Percentiles rank a stretch among this genome's conserved stretches.
Conservation (phyloP, 2,888 invertebrate genomes). For the Polietes domitor region DNA sequence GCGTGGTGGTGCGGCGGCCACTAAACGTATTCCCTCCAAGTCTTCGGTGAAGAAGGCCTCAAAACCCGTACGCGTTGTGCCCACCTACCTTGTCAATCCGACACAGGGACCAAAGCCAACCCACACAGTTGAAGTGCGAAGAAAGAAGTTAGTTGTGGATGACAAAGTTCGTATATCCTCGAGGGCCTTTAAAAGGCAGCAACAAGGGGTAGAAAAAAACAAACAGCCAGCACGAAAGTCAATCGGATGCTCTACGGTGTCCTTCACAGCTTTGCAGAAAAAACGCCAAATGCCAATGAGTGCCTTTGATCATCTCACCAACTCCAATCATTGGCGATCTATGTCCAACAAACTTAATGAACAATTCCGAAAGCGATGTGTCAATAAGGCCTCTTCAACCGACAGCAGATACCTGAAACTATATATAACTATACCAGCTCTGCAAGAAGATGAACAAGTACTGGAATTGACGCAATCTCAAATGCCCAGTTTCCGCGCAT, state of each 20-base stretch:
- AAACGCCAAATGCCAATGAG: conserved; percentile 66
- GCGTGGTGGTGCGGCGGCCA: conserved; percentile 3
- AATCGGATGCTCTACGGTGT: neutral
- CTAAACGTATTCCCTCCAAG: neutral
- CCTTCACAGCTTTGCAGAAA: neutral
- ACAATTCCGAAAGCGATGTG: conserved; percentile 69
- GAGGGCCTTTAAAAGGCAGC: conserved; percentile 67
- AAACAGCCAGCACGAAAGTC: neutral
- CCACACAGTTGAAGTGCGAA: conserved; percentile 69
- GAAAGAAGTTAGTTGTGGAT: conserved; percentile 74
- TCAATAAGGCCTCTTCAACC: conserved; percentile 69
- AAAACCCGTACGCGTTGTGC: conserved; percentile 28
- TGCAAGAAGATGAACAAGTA: conserved; percentile 54
- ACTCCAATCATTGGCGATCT: conserved; percentile 61
- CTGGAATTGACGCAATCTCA: conserved; percentile 28
- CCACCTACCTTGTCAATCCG: conserved; percentile 64
- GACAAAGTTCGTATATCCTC: conserved; percentile 68
- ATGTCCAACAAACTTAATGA: conserved; percentile 65
- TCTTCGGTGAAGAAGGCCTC: conserved; percentile 15
- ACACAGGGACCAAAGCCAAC: conserved; percentile 67
- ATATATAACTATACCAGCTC: conserved; percentile 59
- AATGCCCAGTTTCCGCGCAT: neutral
- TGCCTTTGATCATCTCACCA: conserved; percentile 76
- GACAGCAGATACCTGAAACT: conserved; percentile 68
- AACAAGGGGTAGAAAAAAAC: conserved; percentile 4